A percentile compares a stretch with the other conserved stretches of the same genome.
These are phyloP conservation scores for Actinia equina DNA, from an alignment of 64 coral and sea anemone genomes.

Conservation along the genomic window DNA sequence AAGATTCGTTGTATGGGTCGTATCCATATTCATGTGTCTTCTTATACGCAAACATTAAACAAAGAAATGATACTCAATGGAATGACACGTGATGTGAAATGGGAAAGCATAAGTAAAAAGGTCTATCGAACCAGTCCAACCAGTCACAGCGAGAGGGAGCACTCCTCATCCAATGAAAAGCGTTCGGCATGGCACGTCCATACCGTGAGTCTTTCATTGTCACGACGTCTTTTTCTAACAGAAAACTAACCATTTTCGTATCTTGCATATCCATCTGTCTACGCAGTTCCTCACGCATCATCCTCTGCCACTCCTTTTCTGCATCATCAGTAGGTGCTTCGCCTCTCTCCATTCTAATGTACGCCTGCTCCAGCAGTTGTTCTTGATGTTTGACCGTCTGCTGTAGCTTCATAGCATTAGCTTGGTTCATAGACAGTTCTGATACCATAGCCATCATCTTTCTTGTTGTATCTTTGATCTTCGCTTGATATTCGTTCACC, in stretches of 20 bases:
- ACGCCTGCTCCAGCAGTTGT: constrained; percentile 81
- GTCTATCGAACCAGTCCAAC: no score
- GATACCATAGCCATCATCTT: constrained; percentile 99
- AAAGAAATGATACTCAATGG: no score
- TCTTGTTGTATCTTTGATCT: constrained; percentile 95
- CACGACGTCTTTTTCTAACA: neutral
- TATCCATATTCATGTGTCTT: no score
- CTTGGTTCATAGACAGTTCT: constrained; percentile 97
- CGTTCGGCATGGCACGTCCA: neutral
- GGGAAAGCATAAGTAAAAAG: no score
- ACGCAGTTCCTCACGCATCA: constrained; percentile 77
- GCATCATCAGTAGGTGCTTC: constrained; percentile 86
- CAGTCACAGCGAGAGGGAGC: no score
- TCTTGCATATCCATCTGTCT: constrained; percentile 55
- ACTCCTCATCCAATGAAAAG: no score
- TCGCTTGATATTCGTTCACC: constrained; percentile 99
- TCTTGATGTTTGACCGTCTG: constrained; percentile 88
- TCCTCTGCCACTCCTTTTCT: constrained; percentile 88
- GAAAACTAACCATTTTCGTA: constrained; percentile 46
- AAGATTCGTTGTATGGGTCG: no score
- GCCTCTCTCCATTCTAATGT: constrained; percentile 95
- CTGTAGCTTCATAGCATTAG: constrained; percentile 88
- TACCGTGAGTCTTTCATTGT: no score
- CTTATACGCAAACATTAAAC: no score
- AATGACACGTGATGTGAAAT: no score